Percentiles rank a stretch among this genome's conserved stretches.
Evolutionary conservation across 2,888 invertebrate genomes (phyloP).

Genomic region (Lasioglossum marginatum): DNA sequence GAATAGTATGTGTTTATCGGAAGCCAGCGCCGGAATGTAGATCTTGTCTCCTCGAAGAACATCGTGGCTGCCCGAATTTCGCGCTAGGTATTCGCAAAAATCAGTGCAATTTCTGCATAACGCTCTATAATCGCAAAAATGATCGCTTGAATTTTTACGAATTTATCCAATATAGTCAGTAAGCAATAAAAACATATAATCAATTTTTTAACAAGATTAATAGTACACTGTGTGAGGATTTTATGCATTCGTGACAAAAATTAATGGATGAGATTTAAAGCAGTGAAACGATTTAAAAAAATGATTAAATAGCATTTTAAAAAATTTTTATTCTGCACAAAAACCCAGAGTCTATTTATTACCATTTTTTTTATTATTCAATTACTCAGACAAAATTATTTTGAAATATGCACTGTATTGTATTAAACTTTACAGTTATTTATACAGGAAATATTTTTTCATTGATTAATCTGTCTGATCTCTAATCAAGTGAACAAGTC

Average conservation of each 20-base stretch:
- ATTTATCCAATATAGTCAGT: neutral
- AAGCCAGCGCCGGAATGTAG: constrained; percentile 44
- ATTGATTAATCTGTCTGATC: neutral
- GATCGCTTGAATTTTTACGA: neutral
- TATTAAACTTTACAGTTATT: neutral
- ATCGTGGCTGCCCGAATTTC: constrained; percentile 29
- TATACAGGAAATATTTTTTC: neutral
- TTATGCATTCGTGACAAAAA: no score
- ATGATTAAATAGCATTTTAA: neutral
- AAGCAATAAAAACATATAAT: neutral
- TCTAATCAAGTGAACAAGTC: neutral
- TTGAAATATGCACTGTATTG: neutral
- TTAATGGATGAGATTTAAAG: no score
- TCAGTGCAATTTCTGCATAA: neutral
- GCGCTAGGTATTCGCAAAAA: neutral
- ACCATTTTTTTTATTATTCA: neutral
- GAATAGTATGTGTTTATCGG: constrained; percentile 58
- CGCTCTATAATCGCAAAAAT: neutral
- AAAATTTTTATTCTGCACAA: neutral
- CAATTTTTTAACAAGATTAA: neutral
- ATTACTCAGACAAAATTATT: neutral
- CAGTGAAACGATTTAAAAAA: neutral
- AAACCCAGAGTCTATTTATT: neutral
- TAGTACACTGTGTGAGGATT: no score
- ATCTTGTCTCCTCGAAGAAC: constrained; percentile 54